Evolutionary conservation across 2,797 vertebrate genomes (phyloP), one percentile per base, ranked within the genome.

Genomic region (Champsocephalus gunnari): DNA sequence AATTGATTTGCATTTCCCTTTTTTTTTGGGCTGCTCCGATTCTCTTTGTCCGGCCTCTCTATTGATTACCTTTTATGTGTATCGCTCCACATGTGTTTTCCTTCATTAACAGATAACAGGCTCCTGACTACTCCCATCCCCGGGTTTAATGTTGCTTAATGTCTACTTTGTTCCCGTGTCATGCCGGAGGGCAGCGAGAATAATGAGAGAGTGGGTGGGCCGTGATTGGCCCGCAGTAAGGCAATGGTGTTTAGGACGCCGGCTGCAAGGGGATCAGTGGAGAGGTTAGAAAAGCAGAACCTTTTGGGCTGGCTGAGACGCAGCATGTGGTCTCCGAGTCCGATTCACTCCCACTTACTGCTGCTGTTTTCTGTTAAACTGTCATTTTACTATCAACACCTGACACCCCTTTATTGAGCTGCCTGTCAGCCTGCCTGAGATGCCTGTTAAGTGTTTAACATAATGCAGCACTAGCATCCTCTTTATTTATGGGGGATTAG

Each of bases 21-120:
- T 97, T 96, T 96, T 77, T 67, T 38, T 43, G 21, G 93, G 11
- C 11, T 92, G 95, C 94, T 91, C 95, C 90, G 90, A 86, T 90
- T 85, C 83, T 70, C 94, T 97, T 99, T 99, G 98, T 99, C 95
- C 95, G 54, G 91, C 76, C 69, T 69, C 86, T 95, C 97, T 97
- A 99, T 98, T 99, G 97, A 99, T 99, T 96, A 97, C 85, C 76
- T n/a, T 50, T 79, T 90, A 95, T 96, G 97, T 97, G 97, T 96
- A 97, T 98, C 96, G 96, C 96, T 95, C 94, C 95, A 98, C 98
- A 99, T 99, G 97, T 97, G 97, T 98, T 99, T 98, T 94, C 96
- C 97, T 98, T 99, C 98, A 99, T 99, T 99, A 98, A 96, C 94
- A 95, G 97, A 99, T 99, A 99, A 99, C 97, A 96, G 97, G 96